Base-by-base conservation (phyloP, 2,888 invertebrate species). In the Bombylius discolor region DNA sequence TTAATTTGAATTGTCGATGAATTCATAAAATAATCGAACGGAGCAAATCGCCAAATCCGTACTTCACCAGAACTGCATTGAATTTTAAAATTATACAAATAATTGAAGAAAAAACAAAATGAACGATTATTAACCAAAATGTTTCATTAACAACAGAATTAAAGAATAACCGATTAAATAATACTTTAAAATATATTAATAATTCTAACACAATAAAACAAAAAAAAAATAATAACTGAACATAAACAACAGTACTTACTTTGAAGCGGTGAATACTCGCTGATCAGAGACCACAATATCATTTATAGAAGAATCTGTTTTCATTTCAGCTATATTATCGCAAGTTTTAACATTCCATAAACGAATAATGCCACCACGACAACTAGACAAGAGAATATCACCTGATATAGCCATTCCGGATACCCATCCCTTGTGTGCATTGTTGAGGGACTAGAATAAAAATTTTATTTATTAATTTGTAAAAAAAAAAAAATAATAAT, bases 371-470 rank as follows among this genome's bases (percentile, higher is more conserved):
- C 87, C 88, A 67, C 84, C 85, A 42, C 90, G 83, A 62, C 90
- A 90, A 61, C 85, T 86, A 64, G 85, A 84, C 58, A 86, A 77
- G 66, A 89, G 75, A 51, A 81, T 75, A 74, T 75, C 72, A 58
- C 75, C 73, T 59, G 68, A 75, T 65, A 77, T 78, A 69, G 79
- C 79, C 70, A 90, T 77, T 56, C 88, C 89, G 62, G 86, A 84
- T 64, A 91, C 84, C 90, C 90, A 90, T 66, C 89, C 89, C 70
- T 87, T 88, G 77, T 91, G 91, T 51, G 90, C 89, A 72, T 86
- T 85, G 74, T 87, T 89, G 60, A 89, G 77, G 33, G 83, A 82
- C 79, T 81, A 67, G 9, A 14, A 13, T 47, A 23, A 23, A 23
- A 23, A 23, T 23, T 23, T 23, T 32, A 31, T 36, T 49, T 11